Evolutionary conservation across 1,140 invertebrate species (phyloP).

Genomic region (Drosophila lowei): DNA sequence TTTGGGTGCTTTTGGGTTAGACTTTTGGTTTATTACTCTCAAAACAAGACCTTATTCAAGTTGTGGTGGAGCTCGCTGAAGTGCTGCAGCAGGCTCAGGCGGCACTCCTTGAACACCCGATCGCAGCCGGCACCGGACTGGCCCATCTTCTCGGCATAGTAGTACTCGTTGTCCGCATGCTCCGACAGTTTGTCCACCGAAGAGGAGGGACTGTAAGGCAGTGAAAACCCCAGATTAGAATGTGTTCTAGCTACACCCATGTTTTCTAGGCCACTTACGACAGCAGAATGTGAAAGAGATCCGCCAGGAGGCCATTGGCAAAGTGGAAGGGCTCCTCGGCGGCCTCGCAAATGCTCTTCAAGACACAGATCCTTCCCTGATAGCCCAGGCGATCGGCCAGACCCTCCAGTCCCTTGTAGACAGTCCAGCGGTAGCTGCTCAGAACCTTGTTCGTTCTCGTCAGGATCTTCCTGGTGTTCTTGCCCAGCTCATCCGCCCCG

Average conservation of each 20-base stretch:
- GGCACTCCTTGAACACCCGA: constrained; percentile 86
- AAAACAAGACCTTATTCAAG: constrained; percentile 53
- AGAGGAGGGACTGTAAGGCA: constrained; percentile 85
- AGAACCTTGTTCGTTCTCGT: constrained; percentile 60
- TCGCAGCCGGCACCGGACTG: constrained; percentile 85
- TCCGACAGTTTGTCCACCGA: constrained; percentile 86
- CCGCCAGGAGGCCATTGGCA: constrained; percentile 87
- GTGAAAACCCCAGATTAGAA: constrained; percentile 67
- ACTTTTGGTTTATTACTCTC: constrained; percentile 48
- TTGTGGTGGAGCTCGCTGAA: constrained; percentile 64
- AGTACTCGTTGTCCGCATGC: constrained; percentile 88
- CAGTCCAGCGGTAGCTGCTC: constrained; percentile 75
- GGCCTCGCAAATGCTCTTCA: constrained; percentile 90
- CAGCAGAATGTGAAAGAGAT: constrained; percentile 88
- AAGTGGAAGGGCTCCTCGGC: constrained; percentile 87
- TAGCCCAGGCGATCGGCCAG: constrained; percentile 84
- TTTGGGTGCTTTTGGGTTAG: constrained; percentile 6
- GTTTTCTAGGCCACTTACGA: constrained; percentile 84
- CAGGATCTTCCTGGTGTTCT: constrained; percentile 61
- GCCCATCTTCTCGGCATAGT: constrained; percentile 87
- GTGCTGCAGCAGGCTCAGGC: constrained; percentile 68
- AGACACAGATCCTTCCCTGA: constrained; percentile 87
- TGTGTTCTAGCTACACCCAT: neutral
- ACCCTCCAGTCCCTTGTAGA: constrained; percentile 73
- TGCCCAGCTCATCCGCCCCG: constrained; percentile 62